Evolutionary conservation across 2,797 vertebrate genomes (phyloP).

Genomic region (Pelodytes ibericus): DNA sequence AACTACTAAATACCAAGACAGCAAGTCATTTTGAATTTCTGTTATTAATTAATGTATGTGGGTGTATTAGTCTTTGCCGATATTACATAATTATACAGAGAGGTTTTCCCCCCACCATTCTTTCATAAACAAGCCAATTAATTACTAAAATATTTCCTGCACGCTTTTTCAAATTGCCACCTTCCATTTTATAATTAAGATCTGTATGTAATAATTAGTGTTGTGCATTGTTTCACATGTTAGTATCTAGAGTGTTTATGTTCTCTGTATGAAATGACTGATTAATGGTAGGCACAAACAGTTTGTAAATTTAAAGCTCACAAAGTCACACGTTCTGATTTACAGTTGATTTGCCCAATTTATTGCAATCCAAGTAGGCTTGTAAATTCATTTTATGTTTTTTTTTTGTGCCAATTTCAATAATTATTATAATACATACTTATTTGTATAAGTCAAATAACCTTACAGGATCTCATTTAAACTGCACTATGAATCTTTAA

Average conservation of each 20-base stretch:
- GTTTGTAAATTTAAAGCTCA: constrained; percentile 33
- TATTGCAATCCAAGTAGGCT: constrained; percentile 37
- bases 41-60: constrained; percentile 11
- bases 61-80: neutral
- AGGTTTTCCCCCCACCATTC: neutral
- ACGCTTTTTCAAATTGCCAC: constrained; percentile 21
- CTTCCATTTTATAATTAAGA: constrained; percentile 15
- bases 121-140: constrained; percentile 11
- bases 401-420: constrained; percentile 37
- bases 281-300: constrained; percentile 29
- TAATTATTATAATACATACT: constrained; percentile 15
- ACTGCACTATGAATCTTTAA: neutral
- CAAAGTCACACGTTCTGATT: constrained; percentile 31
- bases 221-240: constrained; percentile 16
- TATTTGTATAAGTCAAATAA: constrained; percentile 44
- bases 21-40: neutral
- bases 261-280: constrained; percentile 27
- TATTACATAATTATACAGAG: neutral
- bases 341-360: constrained; percentile 32
- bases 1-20: neutral
- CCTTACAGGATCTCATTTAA: constrained; percentile 16
- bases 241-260: constrained; percentile 2
- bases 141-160: neutral
- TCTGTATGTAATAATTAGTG: constrained; percentile 21
- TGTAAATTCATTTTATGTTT: neutral